phyloP scores from a whole-genome alignment of 37 sponge, comb jelly and placozoan genomes.

The Chondrosia reniformis region DNA sequence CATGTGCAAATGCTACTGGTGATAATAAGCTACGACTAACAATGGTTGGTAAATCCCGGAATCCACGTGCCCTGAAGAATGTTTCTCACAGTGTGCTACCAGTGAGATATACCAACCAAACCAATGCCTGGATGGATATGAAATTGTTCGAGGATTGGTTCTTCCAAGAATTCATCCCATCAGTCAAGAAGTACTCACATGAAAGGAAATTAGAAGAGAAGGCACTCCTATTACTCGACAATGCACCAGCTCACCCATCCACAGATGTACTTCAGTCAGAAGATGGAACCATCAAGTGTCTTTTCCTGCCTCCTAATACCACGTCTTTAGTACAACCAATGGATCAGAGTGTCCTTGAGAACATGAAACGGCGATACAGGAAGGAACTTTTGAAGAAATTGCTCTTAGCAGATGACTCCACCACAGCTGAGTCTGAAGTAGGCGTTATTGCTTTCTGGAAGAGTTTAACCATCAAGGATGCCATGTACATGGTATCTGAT shows the following conservation, averaged over 20 bases:
- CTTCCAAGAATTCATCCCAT: conserved; percentile 54
- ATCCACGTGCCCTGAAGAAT: conserved; percentile 56
- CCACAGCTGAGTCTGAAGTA: conserved; percentile 19
- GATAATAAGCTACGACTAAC: conserved; percentile 51
- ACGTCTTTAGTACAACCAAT: conserved; percentile 67
- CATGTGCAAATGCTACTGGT: conserved; percentile 64
- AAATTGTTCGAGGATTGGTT: conserved; percentile 61
- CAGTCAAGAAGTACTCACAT: conserved; percentile 17
- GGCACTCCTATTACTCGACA: conserved; percentile 54
- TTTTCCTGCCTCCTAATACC: conserved; percentile 70
- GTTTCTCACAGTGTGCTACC: conserved; percentile 35
- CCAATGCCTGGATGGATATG: conserved; percentile 74
- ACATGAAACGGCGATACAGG: conserved; percentile 51
- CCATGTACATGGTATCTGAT: conserved; percentile 22
- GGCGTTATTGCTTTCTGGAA: conserved; percentile 42
- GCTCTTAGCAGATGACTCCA: conserved; percentile 52
- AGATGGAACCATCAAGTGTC: conserved; percentile 42
- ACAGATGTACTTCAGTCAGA: conserved; percentile 34
- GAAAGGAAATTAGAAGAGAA: conserved; percentile 21
- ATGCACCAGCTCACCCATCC: conserved; percentile 63
- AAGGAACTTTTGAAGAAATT: conserved; percentile 47
- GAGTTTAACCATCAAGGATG: conserved; percentile 39
- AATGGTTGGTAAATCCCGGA: conserved; percentile 58
- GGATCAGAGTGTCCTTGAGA: conserved; percentile 64
- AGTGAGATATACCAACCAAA: conserved; percentile 42